Percentiles rank a stretch among this genome's conserved stretches.
Conservation (phyloP, 1,140 invertebrate species). For the Hydropsyche tenuis region DNA sequence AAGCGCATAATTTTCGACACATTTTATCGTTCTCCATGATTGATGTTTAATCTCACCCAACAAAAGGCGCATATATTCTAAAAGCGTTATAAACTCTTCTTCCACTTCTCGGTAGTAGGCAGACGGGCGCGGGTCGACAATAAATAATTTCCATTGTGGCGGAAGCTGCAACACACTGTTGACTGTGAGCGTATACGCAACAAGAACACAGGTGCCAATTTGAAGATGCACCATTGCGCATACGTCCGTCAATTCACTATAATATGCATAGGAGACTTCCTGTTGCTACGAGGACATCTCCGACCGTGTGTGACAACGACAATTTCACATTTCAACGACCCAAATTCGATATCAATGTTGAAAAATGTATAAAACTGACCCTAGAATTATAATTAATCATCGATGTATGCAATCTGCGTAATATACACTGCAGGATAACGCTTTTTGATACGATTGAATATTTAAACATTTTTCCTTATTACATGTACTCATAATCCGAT, state of each 20-base stretch:
- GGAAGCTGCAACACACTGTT: slow-evolving; percentile 12
- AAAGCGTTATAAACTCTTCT: slow-evolving; percentile 4
- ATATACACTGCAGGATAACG: too few species aligned
- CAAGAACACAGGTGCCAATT: slow-evolving; percentile 18
- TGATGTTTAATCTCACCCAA: slow-evolving; percentile 19
- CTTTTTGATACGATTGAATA: too few species aligned
- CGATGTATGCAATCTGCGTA: too few species aligned
- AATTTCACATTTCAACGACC: slow-evolving; percentile 48
- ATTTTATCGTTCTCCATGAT: slow-evolving; percentile 19
- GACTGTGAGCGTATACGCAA: too few species aligned
- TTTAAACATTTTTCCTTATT: too few species aligned
- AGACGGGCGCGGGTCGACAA: neutral
- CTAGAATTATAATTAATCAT: too few species aligned
- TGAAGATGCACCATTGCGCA: slow-evolving; percentile 25
- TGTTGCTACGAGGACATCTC: slow-evolving; percentile 1
- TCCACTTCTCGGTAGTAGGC: neutral
- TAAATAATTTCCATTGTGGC: slow-evolving; percentile 24
- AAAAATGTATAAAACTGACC: too few species aligned
- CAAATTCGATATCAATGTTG: too few species aligned
- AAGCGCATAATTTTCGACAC: slow-evolving; percentile 25
- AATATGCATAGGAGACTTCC: slow-evolving; percentile 5
- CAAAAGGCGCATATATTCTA: neutral
- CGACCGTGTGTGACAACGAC: slow-evolving; percentile 34
- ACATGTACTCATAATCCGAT: too few species aligned
- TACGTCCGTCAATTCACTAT: neutral